Evolutionary conservation across 2,113 vertebrate genomes (phyloP).

Genomic region (Scolopax mira): DNA sequence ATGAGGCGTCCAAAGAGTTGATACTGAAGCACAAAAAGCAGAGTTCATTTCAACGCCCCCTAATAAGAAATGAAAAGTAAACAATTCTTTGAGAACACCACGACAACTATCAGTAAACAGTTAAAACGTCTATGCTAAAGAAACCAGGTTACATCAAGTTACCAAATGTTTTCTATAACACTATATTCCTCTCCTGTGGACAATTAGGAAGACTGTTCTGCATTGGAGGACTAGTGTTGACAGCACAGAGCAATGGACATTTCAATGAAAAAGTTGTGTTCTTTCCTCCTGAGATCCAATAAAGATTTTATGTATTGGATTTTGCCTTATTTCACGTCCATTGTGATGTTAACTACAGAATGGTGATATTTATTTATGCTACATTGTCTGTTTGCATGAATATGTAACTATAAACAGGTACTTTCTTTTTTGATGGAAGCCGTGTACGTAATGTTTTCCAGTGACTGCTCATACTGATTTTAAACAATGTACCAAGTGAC

Average conservation of each 20-base stretch:
- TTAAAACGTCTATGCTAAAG: conserved; percentile 30
- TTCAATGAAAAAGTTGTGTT: conserved; percentile 41
- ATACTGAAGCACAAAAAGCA: background rate
- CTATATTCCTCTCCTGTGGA: conserved; percentile 27
- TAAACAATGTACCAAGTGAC: conserved; percentile 27
- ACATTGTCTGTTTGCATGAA: conserved; percentile 44
- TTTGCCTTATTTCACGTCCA: conserved; percentile 35
- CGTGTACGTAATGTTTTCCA: conserved; percentile 38
- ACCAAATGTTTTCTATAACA: conserved; percentile 55
- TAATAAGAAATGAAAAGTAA: background rate
- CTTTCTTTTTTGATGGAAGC: conserved; percentile 48
- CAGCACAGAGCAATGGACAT: conserved; percentile 31
- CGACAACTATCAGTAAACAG: conserved; percentile 32
- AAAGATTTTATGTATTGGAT: conserved; percentile 31
- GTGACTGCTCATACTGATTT: conserved; percentile 1
- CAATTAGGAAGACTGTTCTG: conserved; percentile 10
- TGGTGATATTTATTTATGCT: conserved; percentile 39
- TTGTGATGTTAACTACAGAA: background rate
- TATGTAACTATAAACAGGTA: conserved; percentile 56
- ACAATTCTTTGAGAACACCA: background rate
- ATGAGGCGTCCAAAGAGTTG: background rate
- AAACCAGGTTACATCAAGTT: conserved; percentile 20
- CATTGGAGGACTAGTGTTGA: conserved; percentile 23
- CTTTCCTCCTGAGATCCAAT: conserved; percentile 41
- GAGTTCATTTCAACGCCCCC: background rate